Base-by-base conservation (phyloP, 1,140 invertebrate genomes). In the Cydia strobilella region DNA sequence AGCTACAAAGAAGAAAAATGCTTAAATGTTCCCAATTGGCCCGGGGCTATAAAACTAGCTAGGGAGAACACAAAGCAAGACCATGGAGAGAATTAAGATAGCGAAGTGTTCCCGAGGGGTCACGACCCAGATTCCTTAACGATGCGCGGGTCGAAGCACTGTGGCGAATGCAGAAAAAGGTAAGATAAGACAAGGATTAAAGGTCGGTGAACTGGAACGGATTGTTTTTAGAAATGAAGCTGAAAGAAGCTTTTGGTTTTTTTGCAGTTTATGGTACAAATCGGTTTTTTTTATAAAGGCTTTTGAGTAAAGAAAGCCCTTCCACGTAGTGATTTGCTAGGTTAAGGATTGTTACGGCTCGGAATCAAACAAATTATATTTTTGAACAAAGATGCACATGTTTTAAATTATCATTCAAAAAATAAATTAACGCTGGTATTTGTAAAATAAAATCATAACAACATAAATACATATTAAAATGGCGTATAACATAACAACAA, bases 111-210 rank as follows among this genome's bases (percentile, higher is more conserved):
- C 62, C 62, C 65, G 35, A 69, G 31, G 63, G 63, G 65, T 69
- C 65, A 39, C 65, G 65, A 69, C 65, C 65, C 31, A 39, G 65
- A 69, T 69, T 69, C 65, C 15, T 69, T 69, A 69, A 69, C 35
- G 65, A 69, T 66, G 27, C 63, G 13, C 65, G 65, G 63, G 65
- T 35, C 65, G 65, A 42, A 69, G 65, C 65, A 35, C 65, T 66
- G 27, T n/a, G 65, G 31, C 31, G 23, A 69, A 39, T 35, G 65
- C 65, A 69, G 31, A 15, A 15, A 20, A 23, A 59, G 54, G 20
- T 12, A 59, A 59, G 54, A 23, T 59, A 59, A 59, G 54, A 18
- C n/a, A 54, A 18, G 54, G 54, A 59, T 59, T 59, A 59, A 6
- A 3, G 54, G 54, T 59, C 54, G 54, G 7, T 23, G 54, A 59